These are phyloP conservation scores for Brachyhypopomus occidentalis DNA, from an alignment of 2,113 vertebrate species.

Conservation along the genomic window DNA sequence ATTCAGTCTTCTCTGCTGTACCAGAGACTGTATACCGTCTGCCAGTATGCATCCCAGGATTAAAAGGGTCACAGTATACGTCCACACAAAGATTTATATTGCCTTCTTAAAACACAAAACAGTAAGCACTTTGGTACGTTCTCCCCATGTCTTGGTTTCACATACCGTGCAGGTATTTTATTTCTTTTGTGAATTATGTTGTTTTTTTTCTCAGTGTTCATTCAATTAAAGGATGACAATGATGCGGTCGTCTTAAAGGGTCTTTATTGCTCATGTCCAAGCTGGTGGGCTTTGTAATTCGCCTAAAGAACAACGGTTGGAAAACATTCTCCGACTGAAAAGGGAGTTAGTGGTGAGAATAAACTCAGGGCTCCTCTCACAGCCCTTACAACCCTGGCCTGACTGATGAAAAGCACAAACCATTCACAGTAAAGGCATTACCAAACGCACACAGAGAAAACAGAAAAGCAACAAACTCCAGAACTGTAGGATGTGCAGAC, in stretches of 20 bases:
- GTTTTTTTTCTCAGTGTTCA: not conserved
- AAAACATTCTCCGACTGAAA: conserved; percentile 65
- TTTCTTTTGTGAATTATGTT: not conserved
- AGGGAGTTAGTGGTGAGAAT: conserved; percentile 64
- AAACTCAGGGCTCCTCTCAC: conserved; percentile 57
- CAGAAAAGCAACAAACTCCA: conserved; percentile 11
- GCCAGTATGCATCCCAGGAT: too few relatives aligned
- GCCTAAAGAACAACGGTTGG: conserved; percentile 63
- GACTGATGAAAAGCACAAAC: conserved; percentile 59
- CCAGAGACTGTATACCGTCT: not conserved
- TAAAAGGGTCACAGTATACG: too few relatives aligned
- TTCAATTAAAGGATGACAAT: not conserved
- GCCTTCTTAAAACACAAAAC: too few relatives aligned
- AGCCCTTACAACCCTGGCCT: conserved; percentile 30
- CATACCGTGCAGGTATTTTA: not conserved
- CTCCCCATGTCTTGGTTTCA: too few relatives aligned
- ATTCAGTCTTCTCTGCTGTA: not conserved
- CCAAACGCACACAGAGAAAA: conserved; percentile 31
- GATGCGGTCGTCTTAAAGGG: conserved; percentile 64
- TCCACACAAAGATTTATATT: too few relatives aligned
- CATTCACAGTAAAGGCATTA: conserved; percentile 30
- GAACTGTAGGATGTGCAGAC: not conserved
- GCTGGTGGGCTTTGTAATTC: conserved; percentile 79
- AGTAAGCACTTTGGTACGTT: not conserved
- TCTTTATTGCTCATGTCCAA: conserved; percentile 82